Base-by-base conservation (phyloP, 2,888 invertebrate species). In the Eupelmus urozonus region DNA sequence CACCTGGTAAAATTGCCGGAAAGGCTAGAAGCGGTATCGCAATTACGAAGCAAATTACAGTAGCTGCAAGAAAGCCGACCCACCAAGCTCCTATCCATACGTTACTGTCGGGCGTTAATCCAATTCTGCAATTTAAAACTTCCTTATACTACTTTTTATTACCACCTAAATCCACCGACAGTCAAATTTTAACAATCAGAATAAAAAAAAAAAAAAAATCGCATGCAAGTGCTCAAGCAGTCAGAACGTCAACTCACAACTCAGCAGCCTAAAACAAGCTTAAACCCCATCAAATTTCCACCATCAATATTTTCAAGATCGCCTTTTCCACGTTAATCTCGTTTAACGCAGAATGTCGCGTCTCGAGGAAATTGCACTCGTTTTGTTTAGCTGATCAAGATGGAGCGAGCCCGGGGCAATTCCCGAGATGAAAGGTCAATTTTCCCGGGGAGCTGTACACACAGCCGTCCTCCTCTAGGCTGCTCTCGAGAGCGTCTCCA, bases 71-170 rank as follows among this genome's bases (percentile, higher is more conserved):
- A 87, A 96, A 96, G 0, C 95, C 96, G 66, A 96, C 91, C 96
- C 96, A 96, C 96, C 96, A 96, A 27, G 96, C 96, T 25, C 96
- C 96, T 70, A 96, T 93, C 96, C 96, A 96, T 11, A 94, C 92
- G 29, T 94, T 94, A 85, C 94, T 95, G 75, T 92, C 90, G 0
- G 94, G 93, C 7, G 94, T 94, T 78, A 95, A 90, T 3, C 94
- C 93, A 78, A 94, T 89, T 82, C 95, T 95, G 90, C n/a, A 88
- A 86, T 78, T 53, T 27, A 49, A 63, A 60, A 78, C 13, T 51
- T 34, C 20, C 55, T 51, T 60, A 34, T 23, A 20, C 51, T 67
- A 18, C 2, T 18, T 18, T n/a, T 18, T 18, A 34, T 5, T 34
- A 34, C 34, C 3, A 34, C 9, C 3, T 34, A 5, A 3, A 34